phyloP scores from a whole-genome alignment of 2,113 vertebrate species.

The Helogale parvula region DNA sequence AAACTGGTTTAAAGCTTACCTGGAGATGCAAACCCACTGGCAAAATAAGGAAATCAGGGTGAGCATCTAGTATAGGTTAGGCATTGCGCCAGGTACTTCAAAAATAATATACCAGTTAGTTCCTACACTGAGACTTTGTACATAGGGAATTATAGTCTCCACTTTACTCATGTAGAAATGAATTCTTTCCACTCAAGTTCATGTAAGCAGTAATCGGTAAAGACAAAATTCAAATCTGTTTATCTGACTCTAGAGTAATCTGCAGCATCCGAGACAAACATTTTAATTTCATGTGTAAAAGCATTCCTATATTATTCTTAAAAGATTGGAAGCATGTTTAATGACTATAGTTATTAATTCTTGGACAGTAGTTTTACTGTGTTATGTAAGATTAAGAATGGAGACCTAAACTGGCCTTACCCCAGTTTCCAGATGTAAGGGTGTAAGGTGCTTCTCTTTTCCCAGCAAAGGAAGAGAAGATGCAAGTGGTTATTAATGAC shows the following conservation, averaged over 20 bases:
- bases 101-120: neutral
- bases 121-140: neutral
- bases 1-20: constrained; percentile 22
- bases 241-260: neutral
- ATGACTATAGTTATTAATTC: neutral
- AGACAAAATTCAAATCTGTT: constrained; percentile 50
- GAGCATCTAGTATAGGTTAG: neutral
- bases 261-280: neutral
- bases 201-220: neutral
- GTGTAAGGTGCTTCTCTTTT: neutral
- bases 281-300: constrained; percentile 31
- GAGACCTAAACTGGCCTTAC: constrained; percentile 2
- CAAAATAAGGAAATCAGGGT: neutral
- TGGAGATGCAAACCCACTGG: constrained; percentile 2
- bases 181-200: constrained; percentile 43
- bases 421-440: neutral
- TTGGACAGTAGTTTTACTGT: neutral
- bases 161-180: constrained; percentile 12
- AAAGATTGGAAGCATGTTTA: constrained; percentile 6
- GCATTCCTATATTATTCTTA: neutral
- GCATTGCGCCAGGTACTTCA: neutral
- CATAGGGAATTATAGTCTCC: neutral
- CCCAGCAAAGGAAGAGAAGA: neutral
- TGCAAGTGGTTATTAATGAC: constrained; percentile 67
- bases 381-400: constrained; percentile 27